These are phyloP conservation scores for Aspidiotus rigidus DNA, from an alignment of 2,888 invertebrate species.

Conservation along the genomic window DNA sequence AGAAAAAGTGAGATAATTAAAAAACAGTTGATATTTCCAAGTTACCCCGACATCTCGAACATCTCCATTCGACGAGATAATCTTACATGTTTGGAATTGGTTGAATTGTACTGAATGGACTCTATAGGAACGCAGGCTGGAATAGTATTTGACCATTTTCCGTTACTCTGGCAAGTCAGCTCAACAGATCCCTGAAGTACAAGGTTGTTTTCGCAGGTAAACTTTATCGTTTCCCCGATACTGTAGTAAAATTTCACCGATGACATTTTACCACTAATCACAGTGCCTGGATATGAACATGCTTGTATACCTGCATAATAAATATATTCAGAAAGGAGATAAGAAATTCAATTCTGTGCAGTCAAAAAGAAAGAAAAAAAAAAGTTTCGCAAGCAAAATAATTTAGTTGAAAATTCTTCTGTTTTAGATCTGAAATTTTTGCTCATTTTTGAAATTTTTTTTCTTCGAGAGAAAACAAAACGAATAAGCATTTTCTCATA, in stretches of 20 bases:
- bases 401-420: no score
- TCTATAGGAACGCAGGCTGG: slow-evolving; percentile 55
- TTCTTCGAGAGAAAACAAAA: no score
- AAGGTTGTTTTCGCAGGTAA: slow-evolving; percentile 70
- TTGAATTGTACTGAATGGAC: slow-evolving; percentile 18
- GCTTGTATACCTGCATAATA: slow-evolving; percentile 57
- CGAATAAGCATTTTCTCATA: no score
- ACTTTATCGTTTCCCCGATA: slow-evolving; percentile 74
- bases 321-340: neutral
- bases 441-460: no score
- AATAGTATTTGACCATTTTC: slow-evolving; percentile 78
- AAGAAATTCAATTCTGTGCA: no score
- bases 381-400: no score
- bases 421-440: no score
- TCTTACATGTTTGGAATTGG: slow-evolving; percentile 5
- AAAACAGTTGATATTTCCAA: no score
- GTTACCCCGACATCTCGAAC: no score
- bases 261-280: slow-evolving; percentile 75
- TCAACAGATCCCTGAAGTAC: slow-evolving; percentile 65
- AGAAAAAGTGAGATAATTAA: no score
- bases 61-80: no score
- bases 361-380: no score
- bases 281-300: slow-evolving; percentile 78
- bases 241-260: slow-evolving; percentile 80
- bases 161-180: slow-evolving; percentile 68